A percentile compares a stretch with the other conserved stretches of the same genome.
Evolutionary conservation across 1,140 invertebrate species (phyloP).

Genomic region (Drosophila hydei): DNA sequence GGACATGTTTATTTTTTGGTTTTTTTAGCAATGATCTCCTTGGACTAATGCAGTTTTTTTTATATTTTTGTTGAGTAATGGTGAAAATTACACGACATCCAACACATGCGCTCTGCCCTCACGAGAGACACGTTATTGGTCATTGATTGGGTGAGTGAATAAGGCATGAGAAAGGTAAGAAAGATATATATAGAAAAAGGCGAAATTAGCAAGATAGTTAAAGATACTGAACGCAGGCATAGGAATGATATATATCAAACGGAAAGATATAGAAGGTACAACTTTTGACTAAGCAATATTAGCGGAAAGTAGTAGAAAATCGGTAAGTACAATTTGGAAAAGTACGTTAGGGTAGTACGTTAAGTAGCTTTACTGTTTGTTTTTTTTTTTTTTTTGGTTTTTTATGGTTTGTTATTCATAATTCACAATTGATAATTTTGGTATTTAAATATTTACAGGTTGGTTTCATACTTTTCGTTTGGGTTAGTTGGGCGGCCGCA

Average conservation of each 20-base stretch:
- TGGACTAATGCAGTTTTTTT: slow-evolving; percentile 49
- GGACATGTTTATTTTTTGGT: slow-evolving; percentile 36
- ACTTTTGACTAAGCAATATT: slow-evolving; percentile 59
- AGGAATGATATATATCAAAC: slow-evolving; percentile 33
- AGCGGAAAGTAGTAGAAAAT: slow-evolving; percentile 42
- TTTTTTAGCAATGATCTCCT: slow-evolving; percentile 48
- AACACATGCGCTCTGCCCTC: slow-evolving; percentile 84
- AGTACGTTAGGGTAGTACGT: slow-evolving; percentile 54
- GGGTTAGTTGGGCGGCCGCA: slow-evolving; percentile 54
- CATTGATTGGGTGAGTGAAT: slow-evolving; percentile 62
- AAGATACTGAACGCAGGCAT: slow-evolving; percentile 2
- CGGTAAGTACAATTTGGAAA: slow-evolving; percentile 72
- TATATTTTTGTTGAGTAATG: slow-evolving; percentile 61
- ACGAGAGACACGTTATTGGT: slow-evolving; percentile 80
- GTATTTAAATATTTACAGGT: slow-evolving; percentile 73
- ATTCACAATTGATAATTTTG: slow-evolving; percentile 72
- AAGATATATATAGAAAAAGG: slow-evolving; percentile 40
- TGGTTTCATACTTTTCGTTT: slow-evolving; percentile 28
- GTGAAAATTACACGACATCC: slow-evolving; percentile 83
- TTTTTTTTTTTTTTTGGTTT: slow-evolving; percentile 28
- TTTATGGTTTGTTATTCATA: slow-evolving; percentile 68
- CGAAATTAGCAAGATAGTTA: slow-evolving; percentile 15
- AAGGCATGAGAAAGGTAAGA: slow-evolving; percentile 41
- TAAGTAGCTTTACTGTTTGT: slow-evolving; percentile 38
- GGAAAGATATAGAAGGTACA: slow-evolving; percentile 34